Base-by-base conservation (phyloP, 2,888 invertebrate species). In the Bhutanitis thaidina region DNA sequence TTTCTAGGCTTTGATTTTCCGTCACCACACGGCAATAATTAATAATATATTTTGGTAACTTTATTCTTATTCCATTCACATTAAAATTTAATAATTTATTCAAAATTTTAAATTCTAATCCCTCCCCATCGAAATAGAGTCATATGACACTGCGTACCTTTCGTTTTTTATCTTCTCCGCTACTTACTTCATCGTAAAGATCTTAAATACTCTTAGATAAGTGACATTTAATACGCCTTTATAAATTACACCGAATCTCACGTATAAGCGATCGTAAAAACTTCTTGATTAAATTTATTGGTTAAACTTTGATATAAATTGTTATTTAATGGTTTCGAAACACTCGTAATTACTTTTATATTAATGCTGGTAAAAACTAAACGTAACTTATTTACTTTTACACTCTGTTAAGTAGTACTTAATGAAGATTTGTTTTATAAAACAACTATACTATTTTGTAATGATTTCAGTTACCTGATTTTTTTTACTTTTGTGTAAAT, bases 201-300 rank as follows among this genome's bases (percentile, higher is more conserved):
- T 66, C 56, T 69, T 72, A 69, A 74, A 71, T 59, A 67, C 68
- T 71, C 69, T 71, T 66, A 73, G 47, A 48, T 52, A 48, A 53
- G 62, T 57, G 75, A 72, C 69, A 77, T 71, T 71, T 71, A 73
- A 77, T 78, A 75, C 75, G 67, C 65, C 58, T 67, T 71, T 72
- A 67, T 69, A 52, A 65, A 61, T 64, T 61, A 56, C 54, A 54
- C 57, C 55, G 56, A 58, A 61, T 43, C 62, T 61, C 61, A 56
- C 62, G 54, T 64, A 62, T 69, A 59, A 65, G 57, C 54, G 54
- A 63, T 43, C 57, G 58, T 52, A 60, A 62, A 59, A 66, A 62
- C 56, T 58, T 59, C 58, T 57, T 44, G 55, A 53, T 59, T 61
- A 60, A 64, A 47, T 52, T 52, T 52, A 52, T 43, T 48, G 32